Evolutionary conservation across 2,797 vertebrate species (phyloP).

Genomic region (Halcyon leucocephala): DNA sequence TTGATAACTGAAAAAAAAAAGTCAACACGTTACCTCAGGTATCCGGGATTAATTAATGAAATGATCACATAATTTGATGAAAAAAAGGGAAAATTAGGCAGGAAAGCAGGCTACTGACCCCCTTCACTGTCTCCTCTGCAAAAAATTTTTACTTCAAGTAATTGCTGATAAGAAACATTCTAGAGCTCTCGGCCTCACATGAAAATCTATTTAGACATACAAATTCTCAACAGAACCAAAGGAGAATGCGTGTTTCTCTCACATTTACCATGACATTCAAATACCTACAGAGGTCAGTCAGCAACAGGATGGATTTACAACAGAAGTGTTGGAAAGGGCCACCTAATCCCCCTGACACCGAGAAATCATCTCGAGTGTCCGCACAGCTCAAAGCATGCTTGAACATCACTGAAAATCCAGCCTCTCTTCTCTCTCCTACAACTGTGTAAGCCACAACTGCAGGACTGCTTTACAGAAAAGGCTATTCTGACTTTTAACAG

Average conservation of each 20-base stretch:
- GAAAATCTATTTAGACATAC: background rate
- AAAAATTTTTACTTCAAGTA: background rate
- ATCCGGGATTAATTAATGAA: background rate
- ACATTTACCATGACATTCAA: background rate
- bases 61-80: background rate
- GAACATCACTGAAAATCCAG: background rate
- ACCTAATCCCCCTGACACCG: background rate
- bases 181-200: background rate
- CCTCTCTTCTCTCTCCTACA: background rate
- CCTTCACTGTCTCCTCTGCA: background rate
- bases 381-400: background rate
- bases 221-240: background rate
- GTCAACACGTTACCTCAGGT: background rate
- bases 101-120: fast-evolving
- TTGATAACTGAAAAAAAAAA: background rate
- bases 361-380: background rate
- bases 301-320: background rate
- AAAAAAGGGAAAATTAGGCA: background rate
- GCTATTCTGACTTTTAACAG: background rate
- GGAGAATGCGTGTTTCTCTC: background rate
- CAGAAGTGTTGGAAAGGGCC: background rate
- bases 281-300: background rate
- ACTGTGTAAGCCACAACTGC: fast-evolving
- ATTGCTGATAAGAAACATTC: background rate
- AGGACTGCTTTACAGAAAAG: background rate